Percentiles rank a stretch among this genome's conserved stretches.
These are phyloP conservation scores for Myocastor coypus DNA, from an alignment of 2,113 vertebrate genomes.

Conservation along the genomic window DNA sequence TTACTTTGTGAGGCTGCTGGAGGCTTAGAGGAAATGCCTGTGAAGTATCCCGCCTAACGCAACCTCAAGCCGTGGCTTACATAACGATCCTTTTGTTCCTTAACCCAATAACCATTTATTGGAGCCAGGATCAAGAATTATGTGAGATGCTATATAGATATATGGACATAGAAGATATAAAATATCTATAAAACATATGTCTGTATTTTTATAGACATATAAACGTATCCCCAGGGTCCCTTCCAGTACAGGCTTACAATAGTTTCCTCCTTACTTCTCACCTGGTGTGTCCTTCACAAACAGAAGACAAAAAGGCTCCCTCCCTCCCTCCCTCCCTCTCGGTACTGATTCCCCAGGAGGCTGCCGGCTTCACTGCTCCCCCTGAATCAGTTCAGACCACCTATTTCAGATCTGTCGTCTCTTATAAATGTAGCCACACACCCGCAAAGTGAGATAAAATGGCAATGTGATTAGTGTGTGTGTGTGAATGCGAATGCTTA, in stretches of 20 bases:
- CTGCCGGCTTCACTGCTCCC: not conserved
- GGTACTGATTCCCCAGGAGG: not conserved
- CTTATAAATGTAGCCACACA: slow-evolving; percentile 77
- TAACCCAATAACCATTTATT: slow-evolving; percentile 71
- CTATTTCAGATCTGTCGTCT: slow-evolving; percentile 83
- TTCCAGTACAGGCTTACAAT: slow-evolving; percentile 34
- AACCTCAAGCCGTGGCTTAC: slow-evolving; percentile 46
- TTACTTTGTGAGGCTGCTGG: not conserved
- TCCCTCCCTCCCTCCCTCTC: not conserved
- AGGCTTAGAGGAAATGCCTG: not conserved
- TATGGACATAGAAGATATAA: slow-evolving; percentile 55
- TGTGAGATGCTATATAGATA: slow-evolving; percentile 64
- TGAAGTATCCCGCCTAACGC: not conserved
- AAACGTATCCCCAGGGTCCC: slow-evolving; percentile 73
- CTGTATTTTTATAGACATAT: slow-evolving; percentile 71
- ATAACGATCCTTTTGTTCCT: slow-evolving; percentile 56
- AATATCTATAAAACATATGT: slow-evolving; percentile 77
- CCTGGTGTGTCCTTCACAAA: slow-evolving; percentile 30
- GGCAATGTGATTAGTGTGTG: slow-evolving; percentile 52
- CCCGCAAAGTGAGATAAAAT: slow-evolving; percentile 68
- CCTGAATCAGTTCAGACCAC: slow-evolving; percentile 74
- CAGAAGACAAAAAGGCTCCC: slow-evolving; percentile 72
- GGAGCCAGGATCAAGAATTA: slow-evolving; percentile 66
- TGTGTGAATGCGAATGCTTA: not conserved
- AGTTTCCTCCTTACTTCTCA: not conserved